Conservation (phyloP, 2,888 invertebrate genomes). For the Euphydryas editha region DNA sequence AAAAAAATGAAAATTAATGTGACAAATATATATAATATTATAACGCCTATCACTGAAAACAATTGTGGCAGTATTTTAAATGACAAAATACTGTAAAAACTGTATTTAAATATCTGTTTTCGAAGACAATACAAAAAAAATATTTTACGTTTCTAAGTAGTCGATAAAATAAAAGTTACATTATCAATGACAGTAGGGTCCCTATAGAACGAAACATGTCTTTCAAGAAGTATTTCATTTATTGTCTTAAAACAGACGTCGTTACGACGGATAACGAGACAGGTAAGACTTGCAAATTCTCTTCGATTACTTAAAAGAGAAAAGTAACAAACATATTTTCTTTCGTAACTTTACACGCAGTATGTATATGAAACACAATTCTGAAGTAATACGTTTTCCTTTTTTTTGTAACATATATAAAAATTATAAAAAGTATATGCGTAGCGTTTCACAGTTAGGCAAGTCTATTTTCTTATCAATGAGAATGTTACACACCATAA, state of each 20-base stretch:
- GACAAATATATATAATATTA: neutral
- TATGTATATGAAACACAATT: no score
- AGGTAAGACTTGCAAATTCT: slow-evolving; percentile 60
- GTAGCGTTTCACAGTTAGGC: no score
- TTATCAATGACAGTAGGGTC: slow-evolving; percentile 46
- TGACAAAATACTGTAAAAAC: neutral
- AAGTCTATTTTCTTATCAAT: no score
- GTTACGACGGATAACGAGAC: slow-evolving; percentile 67
- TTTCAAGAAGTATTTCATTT: slow-evolving; percentile 64
- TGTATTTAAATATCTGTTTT: neutral
- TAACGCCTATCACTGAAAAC: neutral
- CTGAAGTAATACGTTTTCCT: no score
- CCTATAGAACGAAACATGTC: slow-evolving; percentile 54
- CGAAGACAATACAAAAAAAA: neutral
- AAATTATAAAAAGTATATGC: no score
- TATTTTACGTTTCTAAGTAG: slow-evolving; percentile 31
- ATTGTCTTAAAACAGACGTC: slow-evolving; percentile 56
- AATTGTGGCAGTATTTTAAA: neutral
- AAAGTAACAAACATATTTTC: neutral
- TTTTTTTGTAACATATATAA: no score
- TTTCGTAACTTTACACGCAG: neutral
- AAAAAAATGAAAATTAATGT: slow-evolving; percentile 4
- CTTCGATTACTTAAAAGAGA: neutral
- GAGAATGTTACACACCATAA: no score
- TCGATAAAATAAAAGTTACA: slow-evolving; percentile 52